phyloP scores from a whole-genome alignment of 2,797 vertebrate genomes.

The Lacerta agilis region DNA sequence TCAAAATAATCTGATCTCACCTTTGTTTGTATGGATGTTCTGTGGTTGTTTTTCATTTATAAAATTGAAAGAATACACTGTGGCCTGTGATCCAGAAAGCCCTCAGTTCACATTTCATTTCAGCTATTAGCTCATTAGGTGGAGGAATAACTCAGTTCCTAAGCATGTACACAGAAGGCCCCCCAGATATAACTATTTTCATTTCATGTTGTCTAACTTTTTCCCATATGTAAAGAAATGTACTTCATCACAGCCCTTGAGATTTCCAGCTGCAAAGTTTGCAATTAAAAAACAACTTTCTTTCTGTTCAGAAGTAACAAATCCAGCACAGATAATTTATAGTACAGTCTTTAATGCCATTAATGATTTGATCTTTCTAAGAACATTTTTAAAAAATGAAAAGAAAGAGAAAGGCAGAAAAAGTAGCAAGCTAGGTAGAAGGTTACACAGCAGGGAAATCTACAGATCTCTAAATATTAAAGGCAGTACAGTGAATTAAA shows the following conservation, averaged over 20 bases:
- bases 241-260: slow-evolving; percentile 1
- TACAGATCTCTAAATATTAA: slow-evolving; percentile 70
- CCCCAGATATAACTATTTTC: slow-evolving; percentile 24
- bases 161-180: slow-evolving; percentile 16
- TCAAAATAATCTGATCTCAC: too few relatives aligned
- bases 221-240: slow-evolving; percentile 60
- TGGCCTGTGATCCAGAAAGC: background rate
- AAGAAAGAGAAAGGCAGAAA: slow-evolving; percentile 42
- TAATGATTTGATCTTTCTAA: slow-evolving; percentile 75
- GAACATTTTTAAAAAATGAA: slow-evolving; percentile 53
- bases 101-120: background rate
- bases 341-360: slow-evolving; percentile 63
- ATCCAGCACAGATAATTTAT: slow-evolving; percentile 65
- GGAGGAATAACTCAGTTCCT: slow-evolving; percentile 13
- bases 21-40: too few relatives aligned
- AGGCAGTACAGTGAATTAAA: slow-evolving; percentile 62
- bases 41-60: too few relatives aligned
- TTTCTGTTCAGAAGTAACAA: slow-evolving; percentile 51
- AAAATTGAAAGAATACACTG: too few relatives aligned
- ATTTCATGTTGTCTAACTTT: slow-evolving; percentile 36
- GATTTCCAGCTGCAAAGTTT: slow-evolving; percentile 61
- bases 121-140: background rate
- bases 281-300: slow-evolving; percentile 65
- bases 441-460: slow-evolving; percentile 67
- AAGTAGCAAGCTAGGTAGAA: slow-evolving; percentile 60